Evolutionary conservation across 2,113 vertebrate species (phyloP).

Genomic region (Rhinopithecus roxellana): DNA sequence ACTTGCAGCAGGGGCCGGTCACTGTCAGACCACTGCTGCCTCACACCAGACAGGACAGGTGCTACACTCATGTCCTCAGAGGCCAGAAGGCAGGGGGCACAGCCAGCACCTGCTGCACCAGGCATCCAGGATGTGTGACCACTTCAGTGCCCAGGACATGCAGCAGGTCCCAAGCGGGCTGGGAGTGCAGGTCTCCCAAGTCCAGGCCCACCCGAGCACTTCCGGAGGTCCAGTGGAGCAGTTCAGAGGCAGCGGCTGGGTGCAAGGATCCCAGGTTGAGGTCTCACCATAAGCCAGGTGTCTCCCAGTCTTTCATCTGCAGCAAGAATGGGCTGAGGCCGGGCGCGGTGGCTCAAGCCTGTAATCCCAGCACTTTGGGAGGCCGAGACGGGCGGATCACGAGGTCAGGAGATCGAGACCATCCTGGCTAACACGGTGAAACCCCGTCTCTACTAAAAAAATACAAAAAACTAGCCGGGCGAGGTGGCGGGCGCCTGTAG

Average conservation of each 20-base stretch:
- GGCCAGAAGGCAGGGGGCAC: not conserved
- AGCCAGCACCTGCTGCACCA: not conserved
- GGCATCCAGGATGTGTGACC: not conserved
- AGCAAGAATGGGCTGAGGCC: not conserved
- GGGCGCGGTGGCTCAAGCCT: no score
- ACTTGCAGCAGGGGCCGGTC: not conserved
- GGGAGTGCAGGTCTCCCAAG: not conserved
- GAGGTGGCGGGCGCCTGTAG: no score
- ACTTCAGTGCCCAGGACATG: not conserved
- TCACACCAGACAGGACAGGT: not conserved
- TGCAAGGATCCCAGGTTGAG: not conserved
- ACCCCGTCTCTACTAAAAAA: no score
- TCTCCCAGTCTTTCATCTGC: not conserved
- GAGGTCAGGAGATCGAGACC: no score
- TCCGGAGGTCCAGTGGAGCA: not conserved
- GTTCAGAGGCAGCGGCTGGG: not conserved
- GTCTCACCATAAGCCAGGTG: not conserved
- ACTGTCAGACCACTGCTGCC: not conserved
- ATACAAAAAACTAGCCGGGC: no score
- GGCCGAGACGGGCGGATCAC: no score
- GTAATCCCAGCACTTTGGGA: no score
- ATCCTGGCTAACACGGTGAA: no score
- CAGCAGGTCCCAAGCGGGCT: not conserved
- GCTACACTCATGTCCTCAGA: not conserved
- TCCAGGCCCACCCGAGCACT: not conserved